phyloP scores from a whole-genome alignment of 2,797 vertebrate genomes.

The Zonotrichia albicollis region DNA sequence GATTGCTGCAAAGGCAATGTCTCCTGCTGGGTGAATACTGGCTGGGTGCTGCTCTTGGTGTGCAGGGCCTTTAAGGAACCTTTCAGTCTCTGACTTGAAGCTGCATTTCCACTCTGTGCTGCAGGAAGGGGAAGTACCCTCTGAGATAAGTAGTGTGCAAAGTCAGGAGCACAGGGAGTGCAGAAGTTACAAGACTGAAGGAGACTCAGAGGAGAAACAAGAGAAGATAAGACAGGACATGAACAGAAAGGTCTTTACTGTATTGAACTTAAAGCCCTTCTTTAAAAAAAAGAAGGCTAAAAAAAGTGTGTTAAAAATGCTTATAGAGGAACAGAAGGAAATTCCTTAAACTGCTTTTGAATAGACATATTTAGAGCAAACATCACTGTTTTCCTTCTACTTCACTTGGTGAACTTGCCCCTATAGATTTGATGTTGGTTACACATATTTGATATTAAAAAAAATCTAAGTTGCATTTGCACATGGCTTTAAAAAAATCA shows the following conservation, averaged over 20 bases:
- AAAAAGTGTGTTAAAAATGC: not conserved
- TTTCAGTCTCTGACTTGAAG: not conserved
- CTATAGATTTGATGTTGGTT: not conserved
- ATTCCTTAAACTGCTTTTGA: not conserved
- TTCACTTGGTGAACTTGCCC: not conserved
- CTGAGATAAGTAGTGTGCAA: not conserved
- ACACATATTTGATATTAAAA: accelerated
- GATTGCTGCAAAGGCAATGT: not conserved
- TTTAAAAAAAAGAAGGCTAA: too few relatives aligned
- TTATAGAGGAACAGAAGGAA: not conserved
- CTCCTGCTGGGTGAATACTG: not conserved
- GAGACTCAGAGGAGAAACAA: not conserved
- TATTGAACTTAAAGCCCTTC: not conserved
- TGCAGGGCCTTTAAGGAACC: not conserved
- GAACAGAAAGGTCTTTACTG: not conserved
- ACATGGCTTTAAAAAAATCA: not conserved
- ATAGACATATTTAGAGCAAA: not conserved
- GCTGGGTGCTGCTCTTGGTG: not conserved
- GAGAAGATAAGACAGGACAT: not conserved
- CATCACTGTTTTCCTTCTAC: not conserved
- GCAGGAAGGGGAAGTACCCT: not conserved
- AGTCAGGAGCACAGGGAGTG: not conserved
- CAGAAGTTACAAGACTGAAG: not conserved
- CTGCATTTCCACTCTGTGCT: not conserved
- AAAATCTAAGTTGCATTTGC: not conserved